Evolutionary conservation across 1,140 invertebrate species (phyloP), one percentile per base, ranked within the genome.

Genomic region (Diplogasteroides magnus): DNA sequence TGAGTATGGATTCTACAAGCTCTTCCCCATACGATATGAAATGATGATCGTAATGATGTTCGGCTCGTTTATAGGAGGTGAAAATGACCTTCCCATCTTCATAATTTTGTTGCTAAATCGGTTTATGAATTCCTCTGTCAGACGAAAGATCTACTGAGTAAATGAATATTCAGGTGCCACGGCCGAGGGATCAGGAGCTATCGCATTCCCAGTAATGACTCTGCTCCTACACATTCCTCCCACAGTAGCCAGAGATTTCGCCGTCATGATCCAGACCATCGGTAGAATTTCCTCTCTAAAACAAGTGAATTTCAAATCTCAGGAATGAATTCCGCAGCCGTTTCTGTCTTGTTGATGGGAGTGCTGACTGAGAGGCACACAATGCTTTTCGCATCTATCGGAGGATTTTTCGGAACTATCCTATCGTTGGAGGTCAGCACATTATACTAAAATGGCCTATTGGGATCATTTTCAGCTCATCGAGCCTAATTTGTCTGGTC

Each of bases 161-260:
- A n/a, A n/a, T n/a, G n/a, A n/a, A n/a, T n/a, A n/a, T n/a, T n/a
- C n/a, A n/a, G n/a, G n/a, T n/a, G n/a, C n/a, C n/a, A n/a, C n/a
- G n/a, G n/a, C 72, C 27, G 75, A 75, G 64, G 77, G 77, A 29
- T 77, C 77, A 32, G 77, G 77, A 61, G 75, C 77, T 14, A 73
- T 80, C 1, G 76, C 78, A 15, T 80, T 81, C 68, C 79, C 80
- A 11, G 79, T 81, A 3, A 82, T 81, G 79, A 81, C 79, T 2
- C 68, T 81, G 31, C 69, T 71, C 25, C 69, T 81, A 25, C 59
- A 78, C 14, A 73, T 81, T 28, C 28, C 66, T 27, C 75, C 79
- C 25, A 65, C 37, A 23, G 68, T 77, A 13, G 79, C 79, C 23
- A 63, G 79, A 27, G 79, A 81, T 64, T 82, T 81, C 68, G 74